A percentile compares a stretch with the other conserved stretches of the same genome.
Conservation (phyloP, 1,140 invertebrate species). For the Gryllus bimaculatus region DNA sequence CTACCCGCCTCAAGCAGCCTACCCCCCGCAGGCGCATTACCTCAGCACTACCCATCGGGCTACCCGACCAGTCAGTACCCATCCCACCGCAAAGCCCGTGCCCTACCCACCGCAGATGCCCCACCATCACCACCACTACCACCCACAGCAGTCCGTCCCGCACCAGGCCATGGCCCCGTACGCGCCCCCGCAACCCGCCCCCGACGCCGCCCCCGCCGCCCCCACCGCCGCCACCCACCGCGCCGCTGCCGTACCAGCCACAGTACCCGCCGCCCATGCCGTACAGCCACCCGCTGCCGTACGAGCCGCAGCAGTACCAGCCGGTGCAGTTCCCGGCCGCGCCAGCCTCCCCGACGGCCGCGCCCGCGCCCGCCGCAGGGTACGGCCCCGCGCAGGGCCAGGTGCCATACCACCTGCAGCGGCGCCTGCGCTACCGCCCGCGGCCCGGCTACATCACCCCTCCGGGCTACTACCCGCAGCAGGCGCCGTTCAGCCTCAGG, state of each 20-base stretch:
- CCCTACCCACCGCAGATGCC: background rate
- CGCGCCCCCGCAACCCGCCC: background rate
- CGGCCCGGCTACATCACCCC: background rate
- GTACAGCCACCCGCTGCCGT: slow-evolving; percentile 9
- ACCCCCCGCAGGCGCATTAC: background rate
- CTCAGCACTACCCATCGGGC: background rate
- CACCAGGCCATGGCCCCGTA: background rate
- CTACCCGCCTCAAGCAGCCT: background rate
- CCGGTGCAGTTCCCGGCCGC: background rate
- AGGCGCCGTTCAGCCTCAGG: background rate
- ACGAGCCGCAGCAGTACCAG: slow-evolving; percentile 10
- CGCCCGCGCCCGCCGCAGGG: too few species aligned
- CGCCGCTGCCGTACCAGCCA: background rate
- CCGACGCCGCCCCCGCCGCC: background rate
- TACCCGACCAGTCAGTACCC: background rate
- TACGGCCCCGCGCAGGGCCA: background rate
- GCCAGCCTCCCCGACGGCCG: too few species aligned
- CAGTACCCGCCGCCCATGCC: background rate
- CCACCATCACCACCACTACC: slow-evolving; percentile 5
- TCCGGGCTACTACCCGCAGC: background rate
- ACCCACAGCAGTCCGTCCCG: background rate
- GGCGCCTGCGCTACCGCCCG: slow-evolving; percentile 7
- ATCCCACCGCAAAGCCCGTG: background rate
- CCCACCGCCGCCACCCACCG: too few species aligned
- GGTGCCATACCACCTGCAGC: slow-evolving; percentile 3